These are phyloP conservation scores for Cyprinodon tularosa DNA, from an alignment of 2,113 vertebrate genomes.

Conservation along the genomic window DNA sequence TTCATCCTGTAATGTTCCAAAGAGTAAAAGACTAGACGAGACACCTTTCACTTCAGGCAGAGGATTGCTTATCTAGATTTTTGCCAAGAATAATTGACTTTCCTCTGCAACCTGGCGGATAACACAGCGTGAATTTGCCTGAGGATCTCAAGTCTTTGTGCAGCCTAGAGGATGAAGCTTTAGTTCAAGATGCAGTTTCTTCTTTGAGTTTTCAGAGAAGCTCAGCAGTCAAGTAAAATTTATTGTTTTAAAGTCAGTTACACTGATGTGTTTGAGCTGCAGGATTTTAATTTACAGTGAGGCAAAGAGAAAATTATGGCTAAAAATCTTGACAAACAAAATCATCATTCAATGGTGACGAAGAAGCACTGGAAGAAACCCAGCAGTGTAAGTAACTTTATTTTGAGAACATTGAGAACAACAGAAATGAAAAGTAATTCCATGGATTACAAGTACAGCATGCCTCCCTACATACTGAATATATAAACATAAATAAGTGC, in stretches of 20 bases:
- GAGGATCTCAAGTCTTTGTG: slow-evolving; percentile 26
- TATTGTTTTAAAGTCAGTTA: slow-evolving; percentile 26
- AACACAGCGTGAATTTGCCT: slow-evolving; percentile 17
- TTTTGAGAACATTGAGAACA: slow-evolving; percentile 10
- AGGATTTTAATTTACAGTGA: slow-evolving; percentile 13
- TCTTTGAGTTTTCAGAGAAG: slow-evolving; percentile 9
- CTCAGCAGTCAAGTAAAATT: slow-evolving; percentile 23
- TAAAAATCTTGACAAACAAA: slow-evolving; percentile 20
- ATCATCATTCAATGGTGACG: slow-evolving; percentile 37
- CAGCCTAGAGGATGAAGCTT: slow-evolving; percentile 25
- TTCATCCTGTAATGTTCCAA: slow-evolving; percentile 17
- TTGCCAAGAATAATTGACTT: slow-evolving; percentile 5
- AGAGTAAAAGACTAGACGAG: slow-evolving; percentile 12
- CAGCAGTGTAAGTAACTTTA: slow-evolving; percentile 64
- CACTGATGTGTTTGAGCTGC: slow-evolving; percentile 23
- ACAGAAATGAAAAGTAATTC: background rate
- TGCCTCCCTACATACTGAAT: background rate
- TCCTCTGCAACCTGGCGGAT: slow-evolving; percentile 37
- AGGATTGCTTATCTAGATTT: slow-evolving; percentile 22
- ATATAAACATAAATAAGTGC: background rate
- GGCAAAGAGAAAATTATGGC: slow-evolving; percentile 48
- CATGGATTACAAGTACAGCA: background rate
- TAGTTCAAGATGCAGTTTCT: slow-evolving; percentile 12
- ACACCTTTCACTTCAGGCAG: slow-evolving; percentile 6
- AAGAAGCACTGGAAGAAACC: slow-evolving; percentile 57